Conservation (phyloP, 2,888 invertebrate species). For the Hyles lineata region DNA sequence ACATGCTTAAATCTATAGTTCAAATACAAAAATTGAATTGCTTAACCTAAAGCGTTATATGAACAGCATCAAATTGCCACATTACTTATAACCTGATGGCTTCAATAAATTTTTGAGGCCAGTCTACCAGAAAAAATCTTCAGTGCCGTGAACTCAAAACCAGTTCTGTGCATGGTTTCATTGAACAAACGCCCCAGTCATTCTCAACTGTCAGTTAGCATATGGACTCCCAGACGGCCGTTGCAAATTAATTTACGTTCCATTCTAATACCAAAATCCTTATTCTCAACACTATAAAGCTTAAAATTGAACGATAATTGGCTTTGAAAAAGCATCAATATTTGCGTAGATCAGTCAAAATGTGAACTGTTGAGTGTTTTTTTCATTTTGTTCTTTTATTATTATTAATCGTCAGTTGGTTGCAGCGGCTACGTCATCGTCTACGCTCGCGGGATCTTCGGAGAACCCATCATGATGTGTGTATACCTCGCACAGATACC, state of each 20-base stretch:
- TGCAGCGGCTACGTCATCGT: slow-evolving; percentile 73
- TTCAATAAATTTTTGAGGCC: slow-evolving; percentile 16
- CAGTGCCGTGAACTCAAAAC: slow-evolving; percentile 35
- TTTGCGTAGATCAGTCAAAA: slow-evolving; percentile 57
- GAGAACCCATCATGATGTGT: slow-evolving; percentile 8
- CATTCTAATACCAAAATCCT: not conserved
- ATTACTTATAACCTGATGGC: not conserved
- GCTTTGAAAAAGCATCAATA: slow-evolving; percentile 30
- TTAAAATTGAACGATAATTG: slow-evolving; percentile 35
- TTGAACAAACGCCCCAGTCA: slow-evolving; percentile 48
- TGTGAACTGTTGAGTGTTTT: slow-evolving; percentile 47
- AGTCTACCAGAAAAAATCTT: slow-evolving; percentile 34
- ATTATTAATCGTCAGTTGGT: slow-evolving; percentile 37
- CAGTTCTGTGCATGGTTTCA: slow-evolving; percentile 49
- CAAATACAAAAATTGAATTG: too few relatives aligned
- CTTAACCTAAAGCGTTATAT: too few relatives aligned
- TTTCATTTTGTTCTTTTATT: slow-evolving; percentile 55
- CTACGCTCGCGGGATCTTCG: slow-evolving; percentile 62
- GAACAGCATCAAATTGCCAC: too few relatives aligned
- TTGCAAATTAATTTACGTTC: slow-evolving; percentile 16
- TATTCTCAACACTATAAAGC: slow-evolving; percentile 32
- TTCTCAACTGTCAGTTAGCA: slow-evolving; percentile 42
- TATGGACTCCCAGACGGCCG: slow-evolving; percentile 26
- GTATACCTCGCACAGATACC: slow-evolving; percentile 1
- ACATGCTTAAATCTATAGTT: too few relatives aligned